Evolutionary conservation across 2,113 vertebrate species (phyloP), one percentile per base, ranked within the genome.

Genomic region (Mionectes macconnelli): DNA sequence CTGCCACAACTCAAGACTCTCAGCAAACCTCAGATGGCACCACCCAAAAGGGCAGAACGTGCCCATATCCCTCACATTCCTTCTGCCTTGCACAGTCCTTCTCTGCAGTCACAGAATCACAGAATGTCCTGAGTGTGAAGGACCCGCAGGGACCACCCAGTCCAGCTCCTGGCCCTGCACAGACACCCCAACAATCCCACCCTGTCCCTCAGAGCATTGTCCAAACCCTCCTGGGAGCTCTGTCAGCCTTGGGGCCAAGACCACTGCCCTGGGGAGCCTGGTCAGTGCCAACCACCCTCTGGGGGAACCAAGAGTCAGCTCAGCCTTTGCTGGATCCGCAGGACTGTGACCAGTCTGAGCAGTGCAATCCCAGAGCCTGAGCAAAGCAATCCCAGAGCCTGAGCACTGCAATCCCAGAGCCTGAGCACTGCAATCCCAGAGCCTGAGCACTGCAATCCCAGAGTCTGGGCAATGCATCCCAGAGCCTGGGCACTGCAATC

Each of bases 131-230:
- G 14, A 3, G 16, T 0, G 52, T 35, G 5, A 40, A 22, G 35
- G 42, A 30, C 24, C 9, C 18, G 12, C 59, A 28, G 0, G 15
- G 30, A 56, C 30, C 50, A 47, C 3, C 47, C 9, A 45, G 40
- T 4, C n/a, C 69, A 64, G 5, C n/a, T 3, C 50, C 69, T 75
- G 50, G 18, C n/a, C 31, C 35, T 35, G 52, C 60, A 42, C 52
- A 44, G 21, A 49, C 52, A 40, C 52, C 57, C 52, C 72, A 50
- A 76, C 40, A 59, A 31, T 7, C 37, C 62, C 72, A 44, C 52
- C 53, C 33, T 67, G 63, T 33, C 30, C 42, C 83, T 50, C 15
- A 3, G 6, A 49, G 52, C 3, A 0, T 0, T 49, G 37, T 20
- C 60, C 50, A 49, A 49, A 40, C 12, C 0, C 30, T 49, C 60